These are phyloP conservation scores for Sialis lutaria DNA, from an alignment of 2,888 invertebrate genomes.

Conservation along the genomic window DNA sequence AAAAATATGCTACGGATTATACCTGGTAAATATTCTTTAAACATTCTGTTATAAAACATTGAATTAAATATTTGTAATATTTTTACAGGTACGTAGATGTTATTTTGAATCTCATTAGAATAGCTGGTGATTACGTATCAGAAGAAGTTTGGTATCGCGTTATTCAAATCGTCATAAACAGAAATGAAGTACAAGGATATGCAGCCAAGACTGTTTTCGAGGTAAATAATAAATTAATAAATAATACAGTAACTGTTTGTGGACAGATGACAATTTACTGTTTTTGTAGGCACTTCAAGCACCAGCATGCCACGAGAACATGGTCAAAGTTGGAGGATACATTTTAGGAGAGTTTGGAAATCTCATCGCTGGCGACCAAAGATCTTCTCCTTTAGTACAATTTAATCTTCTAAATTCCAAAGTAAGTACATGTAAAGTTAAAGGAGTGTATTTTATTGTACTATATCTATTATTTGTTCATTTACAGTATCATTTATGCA, in stretches of 20 bases:
- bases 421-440: slow-evolving; percentile 18
- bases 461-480: slow-evolving; percentile 2
- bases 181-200: slow-evolving; percentile 99
- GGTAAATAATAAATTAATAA: slow-evolving; percentile 23
- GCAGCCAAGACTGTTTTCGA: slow-evolving; percentile 99
- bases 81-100: slow-evolving; percentile 63
- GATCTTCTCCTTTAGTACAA: slow-evolving; percentile 93
- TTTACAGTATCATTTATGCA: slow-evolving; percentile 79
- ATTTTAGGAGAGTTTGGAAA: slow-evolving; percentile 99
- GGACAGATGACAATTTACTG: background rate
- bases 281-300: slow-evolving; percentile 70
- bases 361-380: slow-evolving; percentile 94
- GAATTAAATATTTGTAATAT: slow-evolving; percentile 4
- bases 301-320: slow-evolving; percentile 99
- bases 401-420: slow-evolving; percentile 97
- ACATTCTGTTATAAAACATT: slow-evolving; percentile 2
- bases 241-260: slow-evolving; percentile 2
- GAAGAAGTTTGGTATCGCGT: slow-evolving; percentile 99
- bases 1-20: slow-evolving; percentile 98
- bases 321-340: slow-evolving; percentile 99
- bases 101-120: slow-evolving; percentile 93
- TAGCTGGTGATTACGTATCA: slow-evolving; percentile 98
- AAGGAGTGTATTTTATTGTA: background rate
- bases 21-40: slow-evolving; percentile 57
- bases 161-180: slow-evolving; percentile 97